Percentiles rank a stretch among this genome's conserved stretches.
Conservation (phyloP, 2,113 vertebrate genomes). For the Ciconia boyciana region DNA sequence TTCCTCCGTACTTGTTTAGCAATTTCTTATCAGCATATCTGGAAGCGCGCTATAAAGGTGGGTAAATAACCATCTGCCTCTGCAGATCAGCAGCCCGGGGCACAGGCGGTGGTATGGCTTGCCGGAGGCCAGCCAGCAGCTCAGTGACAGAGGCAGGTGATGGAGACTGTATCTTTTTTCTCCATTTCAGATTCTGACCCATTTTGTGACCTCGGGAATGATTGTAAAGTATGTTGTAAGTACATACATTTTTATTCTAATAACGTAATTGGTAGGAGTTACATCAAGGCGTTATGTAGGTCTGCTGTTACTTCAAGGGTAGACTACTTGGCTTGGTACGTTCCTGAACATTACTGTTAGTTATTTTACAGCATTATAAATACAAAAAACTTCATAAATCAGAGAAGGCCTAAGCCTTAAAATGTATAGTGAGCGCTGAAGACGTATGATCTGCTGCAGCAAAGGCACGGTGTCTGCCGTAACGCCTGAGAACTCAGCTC, state of each 20-base stretch:
- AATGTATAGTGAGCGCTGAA: neutral
- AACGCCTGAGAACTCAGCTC: neutral
- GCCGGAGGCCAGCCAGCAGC: neutral
- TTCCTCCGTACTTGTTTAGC: neutral
- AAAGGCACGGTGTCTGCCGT: neutral
- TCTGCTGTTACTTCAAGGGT: neutral
- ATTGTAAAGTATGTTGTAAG: neutral
- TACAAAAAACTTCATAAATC: neutral
- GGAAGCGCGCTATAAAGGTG: accelerated
- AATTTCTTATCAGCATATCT: neutral
- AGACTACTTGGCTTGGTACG: neutral
- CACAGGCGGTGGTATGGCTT: accelerated
- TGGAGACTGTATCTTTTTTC: neutral
- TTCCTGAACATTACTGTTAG: neutral
- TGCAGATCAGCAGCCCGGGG: neutral
- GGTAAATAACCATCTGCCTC: neutral
- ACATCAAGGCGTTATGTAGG: accelerated
- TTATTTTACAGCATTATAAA: neutral
- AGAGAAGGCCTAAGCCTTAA: neutral
- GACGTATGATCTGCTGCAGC: neutral
- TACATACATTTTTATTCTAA: neutral
- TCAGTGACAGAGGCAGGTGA: neutral
- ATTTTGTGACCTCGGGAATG: neutral
- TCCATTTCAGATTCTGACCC: neutral
- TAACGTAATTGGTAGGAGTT: neutral